A percentile compares a stretch with the other conserved stretches of the same genome.
These are phyloP conservation scores for Nansenia antarctica DNA, from an alignment of 2,113 vertebrate species.

Conservation along the genomic window DNA sequence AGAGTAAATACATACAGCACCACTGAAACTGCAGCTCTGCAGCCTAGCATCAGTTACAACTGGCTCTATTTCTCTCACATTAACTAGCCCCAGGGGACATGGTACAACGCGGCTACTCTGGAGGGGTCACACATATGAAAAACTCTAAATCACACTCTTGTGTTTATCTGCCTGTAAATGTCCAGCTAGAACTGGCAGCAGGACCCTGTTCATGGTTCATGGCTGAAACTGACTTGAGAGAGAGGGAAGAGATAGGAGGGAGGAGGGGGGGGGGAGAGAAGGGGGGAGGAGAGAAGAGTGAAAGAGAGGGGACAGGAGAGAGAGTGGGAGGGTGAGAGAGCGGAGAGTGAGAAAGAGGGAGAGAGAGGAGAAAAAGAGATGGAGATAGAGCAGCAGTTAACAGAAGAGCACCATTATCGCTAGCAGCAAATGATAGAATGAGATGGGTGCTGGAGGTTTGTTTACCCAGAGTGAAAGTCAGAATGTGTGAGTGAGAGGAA, in stretches of 20 bases:
- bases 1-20: neutral
- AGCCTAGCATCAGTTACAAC: neutral
- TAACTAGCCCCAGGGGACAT: neutral
- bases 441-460: neutral
- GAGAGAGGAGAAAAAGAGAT: neutral
- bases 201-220: too few species aligned
- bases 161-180: neutral
- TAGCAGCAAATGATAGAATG: neutral
- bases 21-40: neutral
- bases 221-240: neutral
- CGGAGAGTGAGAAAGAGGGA: neutral
- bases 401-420: neutral
- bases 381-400: neutral
- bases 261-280: neutral
- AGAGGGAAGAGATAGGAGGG: neutral
- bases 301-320: neutral
- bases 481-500: slow-evolving; percentile 1
- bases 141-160: neutral
- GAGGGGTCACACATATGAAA: slow-evolving; percentile 1
- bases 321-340: neutral
- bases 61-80: neutral
- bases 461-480: neutral
- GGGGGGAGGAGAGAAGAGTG: neutral
- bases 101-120: neutral
- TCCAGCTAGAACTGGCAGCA: neutral